Conservation (phyloP, 2,888 invertebrate genomes). For the Eupithecia pulchellata region DNA sequence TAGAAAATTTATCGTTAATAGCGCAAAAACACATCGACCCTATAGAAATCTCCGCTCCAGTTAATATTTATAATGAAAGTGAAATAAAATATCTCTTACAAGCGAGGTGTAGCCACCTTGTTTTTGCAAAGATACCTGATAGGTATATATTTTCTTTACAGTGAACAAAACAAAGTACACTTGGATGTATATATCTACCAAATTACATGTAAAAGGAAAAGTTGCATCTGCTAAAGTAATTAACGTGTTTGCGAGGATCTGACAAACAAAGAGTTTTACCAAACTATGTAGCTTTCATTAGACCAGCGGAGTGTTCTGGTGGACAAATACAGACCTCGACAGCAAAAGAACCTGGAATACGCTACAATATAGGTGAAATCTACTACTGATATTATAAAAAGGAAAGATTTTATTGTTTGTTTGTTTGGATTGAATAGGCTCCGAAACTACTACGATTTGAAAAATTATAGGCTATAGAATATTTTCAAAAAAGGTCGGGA, state of each 20-base stretch:
- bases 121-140: slow-evolving; percentile 12
- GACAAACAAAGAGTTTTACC: slow-evolving; percentile 13
- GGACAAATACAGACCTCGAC: not conserved
- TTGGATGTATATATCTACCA: slow-evolving; percentile 12
- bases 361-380: too few species aligned
- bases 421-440: too few species aligned
- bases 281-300: slow-evolving; percentile 10
- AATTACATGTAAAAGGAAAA: slow-evolving; percentile 17
- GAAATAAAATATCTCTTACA: not conserved
- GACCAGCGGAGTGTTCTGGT: slow-evolving; percentile 5
- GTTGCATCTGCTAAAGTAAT: slow-evolving; percentile 23
- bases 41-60: not conserved
- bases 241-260: slow-evolving; percentile 17
- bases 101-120: not conserved
- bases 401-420: too few species aligned
- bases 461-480: too few species aligned
- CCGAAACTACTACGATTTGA: too few species aligned
- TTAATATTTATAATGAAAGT: not conserved
- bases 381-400: too few species aligned
- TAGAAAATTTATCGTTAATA: not conserved
- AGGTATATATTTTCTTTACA: not conserved
- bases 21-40: not conserved
- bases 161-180: not conserved
- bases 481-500: too few species aligned
- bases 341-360: not conserved